Evolutionary conservation across 2,888 invertebrate species (phyloP).

Genomic region (Aquatica leii): DNA sequence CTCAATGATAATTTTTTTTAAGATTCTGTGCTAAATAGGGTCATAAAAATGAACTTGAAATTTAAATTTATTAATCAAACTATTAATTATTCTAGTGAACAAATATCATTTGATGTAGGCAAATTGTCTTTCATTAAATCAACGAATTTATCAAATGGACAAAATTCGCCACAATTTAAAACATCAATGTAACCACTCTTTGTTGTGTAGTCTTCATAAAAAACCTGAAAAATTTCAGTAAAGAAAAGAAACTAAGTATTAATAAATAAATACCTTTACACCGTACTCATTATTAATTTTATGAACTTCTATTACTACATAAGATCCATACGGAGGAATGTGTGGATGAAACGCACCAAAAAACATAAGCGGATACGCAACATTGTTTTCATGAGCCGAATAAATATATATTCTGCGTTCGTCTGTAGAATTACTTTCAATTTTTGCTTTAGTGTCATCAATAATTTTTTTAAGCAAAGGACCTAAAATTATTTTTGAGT

Average conservation of each 20-base stretch:
- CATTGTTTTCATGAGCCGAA: slow-evolving; percentile 72
- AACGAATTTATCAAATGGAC: slow-evolving; percentile 37
- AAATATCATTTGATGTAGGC: slow-evolving; percentile 9
- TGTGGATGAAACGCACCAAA: slow-evolving; percentile 68
- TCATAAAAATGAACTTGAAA: too few species aligned
- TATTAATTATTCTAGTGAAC: too few species aligned
- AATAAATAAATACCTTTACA: slow-evolving; percentile 20
- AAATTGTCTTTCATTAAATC: slow-evolving; percentile 15
- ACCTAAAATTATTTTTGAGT: slow-evolving; percentile 17
- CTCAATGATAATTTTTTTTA: too few species aligned
- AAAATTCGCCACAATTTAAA: slow-evolving; percentile 38
- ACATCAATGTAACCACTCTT: slow-evolving; percentile 30
- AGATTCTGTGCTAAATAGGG: too few species aligned
- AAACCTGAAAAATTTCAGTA: slow-evolving; percentile 43
- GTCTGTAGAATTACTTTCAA: slow-evolving; percentile 51
- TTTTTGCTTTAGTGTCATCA: slow-evolving; percentile 63
- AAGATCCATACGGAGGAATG: slow-evolving; percentile 39
- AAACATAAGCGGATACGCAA: slow-evolving; percentile 67
- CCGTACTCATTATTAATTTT: slow-evolving; percentile 54
- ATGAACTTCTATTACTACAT: slow-evolving; percentile 34
- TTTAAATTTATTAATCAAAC: too few species aligned
- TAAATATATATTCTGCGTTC: slow-evolving; percentile 67
- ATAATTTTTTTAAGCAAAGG: slow-evolving; percentile 64
- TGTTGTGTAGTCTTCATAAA: slow-evolving; percentile 46
- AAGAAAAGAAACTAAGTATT: not conserved